Evolutionary conservation across 2,113 vertebrate genomes (phyloP).

Genomic region (Martes martes): DNA sequence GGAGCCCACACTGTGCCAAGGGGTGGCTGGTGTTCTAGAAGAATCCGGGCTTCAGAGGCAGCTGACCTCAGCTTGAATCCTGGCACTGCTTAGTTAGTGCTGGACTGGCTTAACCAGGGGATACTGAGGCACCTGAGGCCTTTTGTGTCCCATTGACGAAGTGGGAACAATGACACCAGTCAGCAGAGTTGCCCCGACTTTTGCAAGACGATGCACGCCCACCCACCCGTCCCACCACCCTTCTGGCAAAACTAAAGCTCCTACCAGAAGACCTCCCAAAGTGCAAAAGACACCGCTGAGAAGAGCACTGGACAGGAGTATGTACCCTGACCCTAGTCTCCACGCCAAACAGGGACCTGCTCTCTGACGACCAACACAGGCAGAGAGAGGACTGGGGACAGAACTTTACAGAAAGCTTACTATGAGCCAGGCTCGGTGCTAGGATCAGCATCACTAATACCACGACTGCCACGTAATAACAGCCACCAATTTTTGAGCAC

Average conservation of each 20-base stretch:
- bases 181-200: neutral
- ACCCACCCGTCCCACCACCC: neutral
- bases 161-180: neutral
- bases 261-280: neutral
- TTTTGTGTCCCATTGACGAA: fast-evolving
- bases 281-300: neutral
- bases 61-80: neutral
- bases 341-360: neutral
- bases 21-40: neutral
- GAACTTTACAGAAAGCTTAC: neutral
- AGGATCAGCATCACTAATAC: neutral
- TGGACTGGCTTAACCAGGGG: neutral
- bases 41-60: neutral
- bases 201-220: fast-evolving
- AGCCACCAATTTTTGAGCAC: neutral
- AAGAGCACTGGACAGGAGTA: neutral
- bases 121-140: neutral
- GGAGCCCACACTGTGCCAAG: fast-evolving
- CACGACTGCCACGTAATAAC: fast-evolving
- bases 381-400: too few species aligned
- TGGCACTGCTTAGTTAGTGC: neutral
- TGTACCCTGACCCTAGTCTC: neutral
- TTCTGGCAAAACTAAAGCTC: neutral
- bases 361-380: neutral
- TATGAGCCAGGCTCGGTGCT: too few species aligned